These are phyloP conservation scores for Machimus rusticus DNA, from an alignment of 2,888 invertebrate species.

Conservation along the genomic window DNA sequence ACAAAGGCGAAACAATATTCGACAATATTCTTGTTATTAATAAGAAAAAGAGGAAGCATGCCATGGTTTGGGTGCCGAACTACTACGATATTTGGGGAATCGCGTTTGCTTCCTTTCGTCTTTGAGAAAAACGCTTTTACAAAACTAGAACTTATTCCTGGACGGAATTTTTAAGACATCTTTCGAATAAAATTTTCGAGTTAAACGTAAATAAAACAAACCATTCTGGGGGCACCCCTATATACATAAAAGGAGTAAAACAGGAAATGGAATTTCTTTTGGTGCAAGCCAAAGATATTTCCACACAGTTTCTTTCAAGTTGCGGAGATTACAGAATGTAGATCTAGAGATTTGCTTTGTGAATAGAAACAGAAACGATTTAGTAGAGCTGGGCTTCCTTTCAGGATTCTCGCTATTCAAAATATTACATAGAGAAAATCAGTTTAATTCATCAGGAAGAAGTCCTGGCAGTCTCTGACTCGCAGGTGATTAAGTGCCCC, in stretches of 20 bases:
- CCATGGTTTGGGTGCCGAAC: not conserved
- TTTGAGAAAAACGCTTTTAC: not conserved
- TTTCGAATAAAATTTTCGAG: conserved; percentile 17
- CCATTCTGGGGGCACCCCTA: not conserved
- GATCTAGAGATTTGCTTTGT: conserved; percentile 32
- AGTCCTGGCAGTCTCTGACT: not conserved
- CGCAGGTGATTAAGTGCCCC: conserved; percentile 16
- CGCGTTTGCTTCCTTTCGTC: not conserved
- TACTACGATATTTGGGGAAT: not conserved
- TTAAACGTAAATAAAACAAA: conserved; percentile 19
- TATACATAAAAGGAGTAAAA: conserved; percentile 9
- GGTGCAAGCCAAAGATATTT: not conserved
- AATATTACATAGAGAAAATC: conserved; percentile 15
- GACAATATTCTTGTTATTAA: not conserved
- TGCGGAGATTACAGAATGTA: conserved; percentile 26
- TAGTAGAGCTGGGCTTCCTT: not conserved
- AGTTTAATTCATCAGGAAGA: conserved; percentile 30
- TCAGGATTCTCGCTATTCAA: not conserved
- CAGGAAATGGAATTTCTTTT: conserved; percentile 28
- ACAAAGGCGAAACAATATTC: not conserved
- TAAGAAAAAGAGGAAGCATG: not conserved
- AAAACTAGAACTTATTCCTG: not conserved
- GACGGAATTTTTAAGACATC: not conserved
- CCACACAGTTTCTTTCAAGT: conserved; percentile 14
- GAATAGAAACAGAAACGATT: conserved; percentile 31